Base-by-base conservation (phyloP, 1,140 invertebrate genomes). In the Macrobrachium nipponense region DNA sequence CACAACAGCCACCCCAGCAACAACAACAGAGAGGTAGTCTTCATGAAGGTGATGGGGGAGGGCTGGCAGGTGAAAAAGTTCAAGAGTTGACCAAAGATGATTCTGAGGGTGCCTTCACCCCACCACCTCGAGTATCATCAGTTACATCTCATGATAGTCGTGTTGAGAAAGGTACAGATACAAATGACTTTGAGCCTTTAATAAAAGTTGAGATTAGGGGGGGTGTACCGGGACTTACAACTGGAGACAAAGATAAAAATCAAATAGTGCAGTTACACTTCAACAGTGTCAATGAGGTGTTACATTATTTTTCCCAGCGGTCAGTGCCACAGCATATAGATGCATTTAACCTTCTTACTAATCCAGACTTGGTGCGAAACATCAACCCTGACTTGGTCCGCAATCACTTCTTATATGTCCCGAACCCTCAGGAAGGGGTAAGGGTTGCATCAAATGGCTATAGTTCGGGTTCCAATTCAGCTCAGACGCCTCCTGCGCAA, bases 221-320 rank as follows among this genome's bases (percentile, higher is more conserved):
- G 75, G 86, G 87, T 51, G 77, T 89, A 66, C 88, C 88, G 18
- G 88, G 88, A 66, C 82, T 89, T 73, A 87, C 85, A 76, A 81
- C 82, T 23, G 82, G 82, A 23, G 88, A 89, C 36, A 89, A 89
- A 79, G 88, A 89, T 77, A 89, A 89, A 75, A 89, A 87, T 76
- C 86, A 76, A 76, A 78, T 89, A 60, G 82, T 87, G 66, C 88
- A 89, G 81, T 76, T 89, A 61, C 88, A 89, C 64, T 89, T 89
- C 79, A 89, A 87, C 80, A 87, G 86, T 86, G 81, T 87, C 73
- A 87, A 80, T 68, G 88, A 89, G 83, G 82, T 89, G 73, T 86
- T 89, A 70, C 88, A 89, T 85, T 89, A 89, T 79, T 89, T 89
- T 87, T 89, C 88, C 27, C 88, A 87, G 78, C 76, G 88, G 86